Evolutionary conservation across 23 tunicate genomes (phyloP).

Genomic region (Aplidium turbinatum): DNA sequence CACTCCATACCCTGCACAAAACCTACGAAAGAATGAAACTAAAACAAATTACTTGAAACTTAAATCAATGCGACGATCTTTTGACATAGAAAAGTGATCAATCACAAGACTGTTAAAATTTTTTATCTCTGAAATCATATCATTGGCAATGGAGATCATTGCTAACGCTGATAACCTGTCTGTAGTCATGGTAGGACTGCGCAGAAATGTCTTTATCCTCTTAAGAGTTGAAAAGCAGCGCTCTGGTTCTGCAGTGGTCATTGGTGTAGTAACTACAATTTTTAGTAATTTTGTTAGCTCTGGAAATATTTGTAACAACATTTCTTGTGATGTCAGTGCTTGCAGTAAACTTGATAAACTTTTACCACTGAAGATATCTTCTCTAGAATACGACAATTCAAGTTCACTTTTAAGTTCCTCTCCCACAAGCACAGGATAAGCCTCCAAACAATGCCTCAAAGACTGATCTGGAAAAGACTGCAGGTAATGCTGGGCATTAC

Average conservation of each 20-base stretch:
- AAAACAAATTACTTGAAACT: too few relatives aligned
- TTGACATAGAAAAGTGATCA: constrained; percentile 1
- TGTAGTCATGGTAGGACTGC: constrained; percentile 6
- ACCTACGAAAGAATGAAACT: too few relatives aligned
- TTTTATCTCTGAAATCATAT: not conserved
- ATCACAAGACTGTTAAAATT: not conserved
- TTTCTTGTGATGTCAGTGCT: not conserved
- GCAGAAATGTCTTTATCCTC: not conserved
- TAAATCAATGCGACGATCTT: not conserved
- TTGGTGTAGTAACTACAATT: constrained; percentile 17
- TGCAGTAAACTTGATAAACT: not conserved
- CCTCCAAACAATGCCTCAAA: not conserved
- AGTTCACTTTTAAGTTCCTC: constrained; percentile 17
- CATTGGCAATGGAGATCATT: not conserved
- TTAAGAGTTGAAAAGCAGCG: constrained; percentile 12
- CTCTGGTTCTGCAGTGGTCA: constrained; percentile 13
- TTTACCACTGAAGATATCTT: not conserved
- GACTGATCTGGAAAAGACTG: not conserved
- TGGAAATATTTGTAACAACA: not conserved
- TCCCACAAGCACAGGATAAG: constrained; percentile 19
- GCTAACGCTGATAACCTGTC: constrained; percentile 13
- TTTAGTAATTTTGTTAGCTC: constrained; percentile 9
- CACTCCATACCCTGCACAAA: too few relatives aligned
- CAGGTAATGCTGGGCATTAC: too few relatives aligned
- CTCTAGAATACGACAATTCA: not conserved